Conservation (phyloP, 2,113 vertebrate genomes). For the Lepisosteus osseus region DNA sequence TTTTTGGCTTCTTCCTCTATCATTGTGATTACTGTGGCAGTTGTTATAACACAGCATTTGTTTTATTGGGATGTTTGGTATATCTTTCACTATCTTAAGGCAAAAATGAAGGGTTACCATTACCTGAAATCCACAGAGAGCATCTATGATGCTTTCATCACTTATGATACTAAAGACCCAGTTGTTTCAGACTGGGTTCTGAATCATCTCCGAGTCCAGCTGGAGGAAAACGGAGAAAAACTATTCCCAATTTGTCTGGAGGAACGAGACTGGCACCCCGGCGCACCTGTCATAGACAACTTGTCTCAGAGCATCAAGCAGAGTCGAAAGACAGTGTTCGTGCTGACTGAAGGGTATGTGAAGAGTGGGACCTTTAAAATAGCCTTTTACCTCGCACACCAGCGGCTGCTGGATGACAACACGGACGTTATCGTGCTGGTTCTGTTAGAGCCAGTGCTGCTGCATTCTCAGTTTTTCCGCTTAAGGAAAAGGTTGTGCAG, state of each 20-base stretch:
- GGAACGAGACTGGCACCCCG: slow-evolving; percentile 64
- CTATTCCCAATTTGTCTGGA: slow-evolving; percentile 58
- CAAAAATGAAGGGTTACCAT: slow-evolving; percentile 57
- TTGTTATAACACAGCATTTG: slow-evolving; percentile 52
- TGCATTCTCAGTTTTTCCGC: slow-evolving; percentile 73
- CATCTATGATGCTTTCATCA: slow-evolving; percentile 63
- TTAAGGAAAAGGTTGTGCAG: slow-evolving; percentile 68
- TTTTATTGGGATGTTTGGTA: slow-evolving; percentile 74
- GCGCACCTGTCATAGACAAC: slow-evolving; percentile 66
- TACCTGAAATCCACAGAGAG: slow-evolving; percentile 38
- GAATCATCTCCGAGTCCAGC: slow-evolving; percentile 54
- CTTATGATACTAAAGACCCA: slow-evolving; percentile 65
- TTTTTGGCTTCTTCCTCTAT: slow-evolving; percentile 49
- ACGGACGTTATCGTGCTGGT: slow-evolving; percentile 74
- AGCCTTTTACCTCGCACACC: slow-evolving; percentile 72
- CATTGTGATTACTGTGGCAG: slow-evolving; percentile 47
- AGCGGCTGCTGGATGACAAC: slow-evolving; percentile 73
- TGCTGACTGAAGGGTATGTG: slow-evolving; percentile 59
- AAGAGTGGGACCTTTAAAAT: slow-evolving; percentile 71
- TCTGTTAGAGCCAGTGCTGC: slow-evolving; percentile 75
- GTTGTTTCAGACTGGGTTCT: slow-evolving; percentile 69
- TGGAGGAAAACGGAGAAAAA: slow-evolving; percentile 64
- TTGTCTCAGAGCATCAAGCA: slow-evolving; percentile 67
- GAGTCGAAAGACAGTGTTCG: slow-evolving; percentile 72
- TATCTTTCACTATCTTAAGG: slow-evolving; percentile 55